phyloP scores from a whole-genome alignment of 2,113 vertebrate species.

The Leptosomus discolor region DNA sequence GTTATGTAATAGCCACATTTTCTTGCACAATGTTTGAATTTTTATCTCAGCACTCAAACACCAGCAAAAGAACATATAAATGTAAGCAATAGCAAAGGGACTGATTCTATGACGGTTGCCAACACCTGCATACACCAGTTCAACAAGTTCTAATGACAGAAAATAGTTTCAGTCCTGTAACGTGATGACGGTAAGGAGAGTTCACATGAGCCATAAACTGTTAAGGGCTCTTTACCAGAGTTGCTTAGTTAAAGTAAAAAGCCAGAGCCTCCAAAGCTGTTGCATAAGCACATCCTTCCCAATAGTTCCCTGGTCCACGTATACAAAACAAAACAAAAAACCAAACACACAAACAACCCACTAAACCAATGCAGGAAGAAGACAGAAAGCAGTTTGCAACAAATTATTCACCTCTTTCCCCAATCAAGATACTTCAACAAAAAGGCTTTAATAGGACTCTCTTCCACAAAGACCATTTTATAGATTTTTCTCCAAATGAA shows the following conservation, averaged over 20 bases:
- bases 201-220: not conserved
- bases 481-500: not conserved
- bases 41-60: not conserved
- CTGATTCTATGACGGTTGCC: not conserved
- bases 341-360: not conserved
- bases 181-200: not conserved
- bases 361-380: not conserved
- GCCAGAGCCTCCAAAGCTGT: not conserved
- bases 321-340: not conserved
- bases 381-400: not conserved
- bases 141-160: not conserved
- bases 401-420: not conserved
- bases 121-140: not conserved
- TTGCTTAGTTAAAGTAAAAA: not conserved
- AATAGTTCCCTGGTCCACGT: accelerated
- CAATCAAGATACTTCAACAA: not conserved
- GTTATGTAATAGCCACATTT: not conserved
- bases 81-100: not conserved
- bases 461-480: not conserved
- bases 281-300: not conserved
- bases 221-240: not conserved
- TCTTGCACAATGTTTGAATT: not conserved
- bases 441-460: not conserved
- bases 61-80: not conserved
- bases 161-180: not conserved